A percentile compares a stretch with the other conserved stretches of the same genome.
These are phyloP conservation scores for Corydoras maculifer DNA, from an alignment of 2,113 vertebrate species.

Conservation along the genomic window DNA sequence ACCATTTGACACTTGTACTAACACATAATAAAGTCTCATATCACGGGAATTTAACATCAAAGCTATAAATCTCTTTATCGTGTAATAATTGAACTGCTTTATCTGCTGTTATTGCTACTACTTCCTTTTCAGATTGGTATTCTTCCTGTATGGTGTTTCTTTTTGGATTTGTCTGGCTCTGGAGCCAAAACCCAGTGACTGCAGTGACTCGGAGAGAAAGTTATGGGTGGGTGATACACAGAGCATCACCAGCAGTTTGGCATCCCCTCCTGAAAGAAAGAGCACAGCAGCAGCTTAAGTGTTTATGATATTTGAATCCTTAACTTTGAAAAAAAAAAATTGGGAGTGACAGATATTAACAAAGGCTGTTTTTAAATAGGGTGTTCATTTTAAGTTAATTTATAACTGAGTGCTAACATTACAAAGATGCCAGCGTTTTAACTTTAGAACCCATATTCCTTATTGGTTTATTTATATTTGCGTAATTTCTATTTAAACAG, in stretches of 20 bases:
- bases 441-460: too few relatives aligned
- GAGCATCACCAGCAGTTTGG: constrained; percentile 75
- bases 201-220: constrained; percentile 72
- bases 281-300: background rate
- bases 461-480: too few relatives aligned
- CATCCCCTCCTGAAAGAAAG: constrained; percentile 69
- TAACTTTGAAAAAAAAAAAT: background rate
- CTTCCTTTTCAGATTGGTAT: constrained; percentile 49
- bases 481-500: too few relatives aligned
- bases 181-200: constrained; percentile 70
- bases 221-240: constrained; percentile 73
- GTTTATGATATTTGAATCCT: background rate
- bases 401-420: too few relatives aligned
- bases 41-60: constrained; percentile 8
- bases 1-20: background rate
- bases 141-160: constrained; percentile 58
- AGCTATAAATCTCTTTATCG: constrained; percentile 5
- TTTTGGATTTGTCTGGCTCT: constrained; percentile 69
- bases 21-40: constrained; percentile 5
- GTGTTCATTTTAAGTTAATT: too few relatives aligned
- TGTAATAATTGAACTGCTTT: constrained; percentile 1
- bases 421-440: too few relatives aligned
- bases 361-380: too few relatives aligned
- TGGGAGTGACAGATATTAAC: background rate
- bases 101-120: constrained; percentile 18